A percentile compares a stretch with the other conserved stretches of the same genome.
These are phyloP conservation scores for Peucedramus taeniatus DNA, from an alignment of 2,113 vertebrate genomes.

Conservation along the genomic window DNA sequence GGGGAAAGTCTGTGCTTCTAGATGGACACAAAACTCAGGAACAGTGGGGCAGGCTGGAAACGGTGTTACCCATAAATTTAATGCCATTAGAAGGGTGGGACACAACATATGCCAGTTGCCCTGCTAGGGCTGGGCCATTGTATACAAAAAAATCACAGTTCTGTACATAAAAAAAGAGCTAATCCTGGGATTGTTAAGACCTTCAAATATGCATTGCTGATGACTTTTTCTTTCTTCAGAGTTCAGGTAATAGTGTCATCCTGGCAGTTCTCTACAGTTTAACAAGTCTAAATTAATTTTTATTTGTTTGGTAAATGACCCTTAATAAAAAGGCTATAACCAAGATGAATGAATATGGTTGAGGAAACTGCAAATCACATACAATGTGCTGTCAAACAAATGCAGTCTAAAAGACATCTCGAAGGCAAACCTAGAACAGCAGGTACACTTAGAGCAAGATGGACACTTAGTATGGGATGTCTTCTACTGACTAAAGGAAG, in stretches of 20 bases:
- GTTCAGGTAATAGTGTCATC: background rate
- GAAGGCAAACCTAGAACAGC: background rate
- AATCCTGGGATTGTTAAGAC: background rate
- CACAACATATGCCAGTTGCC: background rate
- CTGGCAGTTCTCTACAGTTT: background rate
- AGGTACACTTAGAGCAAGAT: background rate
- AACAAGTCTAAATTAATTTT: background rate
- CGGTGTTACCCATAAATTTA: background rate
- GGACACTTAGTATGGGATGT: background rate
- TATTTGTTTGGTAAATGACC: background rate
- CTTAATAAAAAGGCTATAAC: background rate
- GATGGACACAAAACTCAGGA: background rate
- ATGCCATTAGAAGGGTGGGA: background rate
- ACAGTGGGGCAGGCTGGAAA: background rate
- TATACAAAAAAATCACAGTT: background rate
- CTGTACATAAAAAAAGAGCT: background rate
- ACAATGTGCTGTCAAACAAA: background rate
- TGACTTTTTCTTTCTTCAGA: background rate
- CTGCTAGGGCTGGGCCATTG: fast-evolving
- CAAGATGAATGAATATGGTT: background rate
- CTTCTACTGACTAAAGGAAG: background rate
- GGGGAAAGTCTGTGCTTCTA: background rate
- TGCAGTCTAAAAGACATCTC: background rate
- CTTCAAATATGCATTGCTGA: background rate
- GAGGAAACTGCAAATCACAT: background rate